A percentile compares a stretch with the other conserved stretches of the same genome.
These are phyloP conservation scores for Callinectes sapidus DNA, from an alignment of 2,888 invertebrate genomes.

Conservation along the genomic window DNA sequence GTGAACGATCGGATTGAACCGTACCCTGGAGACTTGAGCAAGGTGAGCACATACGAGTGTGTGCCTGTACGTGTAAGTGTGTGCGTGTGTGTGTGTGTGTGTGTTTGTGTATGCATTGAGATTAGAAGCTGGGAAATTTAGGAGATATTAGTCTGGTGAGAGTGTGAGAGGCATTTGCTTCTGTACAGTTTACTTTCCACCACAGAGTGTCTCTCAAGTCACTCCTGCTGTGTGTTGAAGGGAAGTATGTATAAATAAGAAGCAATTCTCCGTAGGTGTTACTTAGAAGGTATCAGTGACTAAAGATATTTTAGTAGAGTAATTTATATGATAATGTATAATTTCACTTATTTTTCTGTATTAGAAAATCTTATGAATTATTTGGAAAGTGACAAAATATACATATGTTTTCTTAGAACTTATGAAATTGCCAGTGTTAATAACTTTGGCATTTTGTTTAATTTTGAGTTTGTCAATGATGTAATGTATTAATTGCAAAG, in stretches of 20 bases:
- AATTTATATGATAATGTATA: not conserved
- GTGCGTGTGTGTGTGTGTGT: not conserved
- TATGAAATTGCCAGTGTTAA: not conserved
- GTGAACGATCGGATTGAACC: constrained; percentile 71
- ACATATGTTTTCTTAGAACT: not conserved
- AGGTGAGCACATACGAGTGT: constrained; percentile 61
- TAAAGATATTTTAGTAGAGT: not conserved
- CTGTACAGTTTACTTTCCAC: constrained; percentile 31
- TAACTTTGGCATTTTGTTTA: not conserved
- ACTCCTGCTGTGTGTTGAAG: constrained; percentile 4
- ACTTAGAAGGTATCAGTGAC: not conserved
- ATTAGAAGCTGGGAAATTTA: not conserved
- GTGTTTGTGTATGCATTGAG: not conserved
- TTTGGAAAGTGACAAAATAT: not conserved
- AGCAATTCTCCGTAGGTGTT: not conserved
- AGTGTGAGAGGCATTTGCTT: not conserved
- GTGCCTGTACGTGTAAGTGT: not conserved
- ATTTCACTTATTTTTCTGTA: not conserved
- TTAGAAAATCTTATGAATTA: not conserved
- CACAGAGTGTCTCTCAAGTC: not conserved
- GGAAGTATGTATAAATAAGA: not conserved
- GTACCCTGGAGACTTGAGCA: constrained; percentile 72
- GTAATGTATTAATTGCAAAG: not conserved
- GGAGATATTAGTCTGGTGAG: not conserved
- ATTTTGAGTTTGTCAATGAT: not conserved